Base-by-base conservation (phyloP, 2,797 vertebrate genomes). In the Buphagus erythrorhynchus region DNA sequence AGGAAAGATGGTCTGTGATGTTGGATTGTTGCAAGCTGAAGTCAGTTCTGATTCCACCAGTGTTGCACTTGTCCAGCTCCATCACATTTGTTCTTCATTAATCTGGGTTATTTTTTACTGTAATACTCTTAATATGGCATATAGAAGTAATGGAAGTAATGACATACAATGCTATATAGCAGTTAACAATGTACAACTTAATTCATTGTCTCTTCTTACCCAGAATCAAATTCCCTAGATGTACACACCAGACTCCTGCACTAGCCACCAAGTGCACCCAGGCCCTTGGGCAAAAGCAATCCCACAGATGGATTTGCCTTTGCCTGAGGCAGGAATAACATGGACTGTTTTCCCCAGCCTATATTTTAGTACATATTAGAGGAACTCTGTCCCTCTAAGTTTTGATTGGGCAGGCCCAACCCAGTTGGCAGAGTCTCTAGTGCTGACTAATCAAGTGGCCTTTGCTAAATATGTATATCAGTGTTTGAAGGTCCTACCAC, bases 171-270 rank as follows among this genome's bases (percentile, higher is more conserved):
- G 3, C 5, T 45, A 31, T 15, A 16, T 17, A 45, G 3, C 21
- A 58, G 18, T 69, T 46, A 58, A 40, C 6, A 63, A 42, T 24
- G 16, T 24, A 28, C 18, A 40, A 9, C 3, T 45, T 46, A 57
- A 35, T 55, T 67, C 0, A 6, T 19, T 62, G 4, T 31, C 28
- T 49, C 7, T 38, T 73, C 16, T 79, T 36, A 69, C 13, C 2
- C 33, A 35, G 24, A 58, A 80, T 45, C 36, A 22, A 74, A 35
- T 46, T 55, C 7, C 43, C 9, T 69, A 28, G 18, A 17, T 2
- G 2, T 51, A 35, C 25, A 28, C 29, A 18, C 21, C 1, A 0
- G 13, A 35, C 16, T 51, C 28, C 29, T 38, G 28, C 11, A n/a
- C 36, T 68, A 21, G 9, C 22, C 11, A 51, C 21, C 29, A 57